phyloP scores from a whole-genome alignment of 2,113 vertebrate species.

The Accipiter cooperii region DNA sequence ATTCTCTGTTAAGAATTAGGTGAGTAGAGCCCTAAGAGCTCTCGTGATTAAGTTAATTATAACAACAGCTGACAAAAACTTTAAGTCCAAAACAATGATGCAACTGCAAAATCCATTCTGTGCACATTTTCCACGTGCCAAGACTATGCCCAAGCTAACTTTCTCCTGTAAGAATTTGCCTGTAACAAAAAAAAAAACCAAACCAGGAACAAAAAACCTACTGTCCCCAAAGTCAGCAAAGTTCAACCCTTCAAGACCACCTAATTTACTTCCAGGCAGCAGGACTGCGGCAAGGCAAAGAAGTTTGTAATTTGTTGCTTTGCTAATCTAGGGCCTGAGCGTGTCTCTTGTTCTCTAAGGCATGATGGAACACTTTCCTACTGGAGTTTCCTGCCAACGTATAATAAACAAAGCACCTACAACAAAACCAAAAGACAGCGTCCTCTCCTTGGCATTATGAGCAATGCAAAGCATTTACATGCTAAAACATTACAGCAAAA shows the following conservation, averaged over 20 bases:
- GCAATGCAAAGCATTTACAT: background rate
- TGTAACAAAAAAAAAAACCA: background rate
- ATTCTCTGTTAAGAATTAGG: background rate
- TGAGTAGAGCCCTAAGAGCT: background rate
- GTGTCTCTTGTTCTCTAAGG: background rate
- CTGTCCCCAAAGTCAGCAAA: background rate
- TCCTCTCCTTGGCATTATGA: background rate
- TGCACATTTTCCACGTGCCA: background rate
- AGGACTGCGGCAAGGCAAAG: background rate
- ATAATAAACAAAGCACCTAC: background rate
- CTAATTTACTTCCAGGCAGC: constrained; percentile 2
- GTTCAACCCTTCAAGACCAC: background rate
- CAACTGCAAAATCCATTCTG: background rate
- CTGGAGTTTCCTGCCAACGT: background rate
- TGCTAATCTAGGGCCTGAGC: background rate
- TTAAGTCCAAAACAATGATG: background rate
- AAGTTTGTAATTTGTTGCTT: background rate
- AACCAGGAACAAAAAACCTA: background rate
- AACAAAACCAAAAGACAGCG: background rate
- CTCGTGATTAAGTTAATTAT: background rate
- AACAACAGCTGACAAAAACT: background rate
- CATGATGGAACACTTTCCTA: background rate
- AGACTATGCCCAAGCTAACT: background rate
- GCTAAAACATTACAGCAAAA: background rate
- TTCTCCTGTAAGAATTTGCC: background rate